A percentile compares a stretch with the other conserved stretches of the same genome.
Evolutionary conservation across 35 echinoderm and acorn worm genomes (phyloP).

Genomic region (Holothuria glaberrima): DNA sequence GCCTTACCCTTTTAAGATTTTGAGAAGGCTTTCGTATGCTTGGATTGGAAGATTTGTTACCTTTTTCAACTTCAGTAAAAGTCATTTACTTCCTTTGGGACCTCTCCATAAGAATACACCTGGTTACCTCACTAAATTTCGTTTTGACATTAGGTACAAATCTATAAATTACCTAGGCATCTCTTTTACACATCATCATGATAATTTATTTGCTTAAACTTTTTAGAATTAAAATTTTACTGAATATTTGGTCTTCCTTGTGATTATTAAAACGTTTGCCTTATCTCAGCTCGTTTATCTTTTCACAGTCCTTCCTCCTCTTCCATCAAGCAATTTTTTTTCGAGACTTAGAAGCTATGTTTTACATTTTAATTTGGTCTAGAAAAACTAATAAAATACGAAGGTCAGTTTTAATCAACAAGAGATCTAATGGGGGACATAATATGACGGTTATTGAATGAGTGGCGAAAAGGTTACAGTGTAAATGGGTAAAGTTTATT

Average conservation of each 20-base stretch:
- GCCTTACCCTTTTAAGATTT: no score
- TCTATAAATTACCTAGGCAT: neutral
- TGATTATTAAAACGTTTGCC: constrained; percentile 53
- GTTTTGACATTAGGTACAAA: neutral
- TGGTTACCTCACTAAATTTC: constrained; percentile 54
- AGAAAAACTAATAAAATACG: constrained; percentile 37
- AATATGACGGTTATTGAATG: constrained; percentile 36
- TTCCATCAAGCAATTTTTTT: constrained; percentile 9
- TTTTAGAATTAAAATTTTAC: neutral
- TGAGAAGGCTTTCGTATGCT: no score
- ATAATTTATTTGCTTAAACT: constrained; percentile 52
- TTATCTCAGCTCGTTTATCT: constrained; percentile 54
- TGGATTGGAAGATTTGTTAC: neutral
- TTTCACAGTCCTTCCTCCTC: constrained; percentile 22
- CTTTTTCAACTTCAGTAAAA: constrained; percentile 36
- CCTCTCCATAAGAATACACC: constrained; percentile 30
- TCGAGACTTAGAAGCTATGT: neutral
- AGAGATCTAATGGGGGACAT: constrained; percentile 19
- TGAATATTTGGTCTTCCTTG: constrained; percentile 38
- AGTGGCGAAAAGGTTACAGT: no score
- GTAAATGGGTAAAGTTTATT: no score
- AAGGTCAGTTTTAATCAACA: constrained; percentile 22
- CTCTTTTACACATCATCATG: constrained; percentile 12
- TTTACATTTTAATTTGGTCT: constrained; percentile 52
- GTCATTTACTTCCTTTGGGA: constrained; percentile 28